Evolutionary conservation across 37 sponge, comb jelly and placozoan species (phyloP).

Genomic region (Bolinopsis microptera): DNA sequence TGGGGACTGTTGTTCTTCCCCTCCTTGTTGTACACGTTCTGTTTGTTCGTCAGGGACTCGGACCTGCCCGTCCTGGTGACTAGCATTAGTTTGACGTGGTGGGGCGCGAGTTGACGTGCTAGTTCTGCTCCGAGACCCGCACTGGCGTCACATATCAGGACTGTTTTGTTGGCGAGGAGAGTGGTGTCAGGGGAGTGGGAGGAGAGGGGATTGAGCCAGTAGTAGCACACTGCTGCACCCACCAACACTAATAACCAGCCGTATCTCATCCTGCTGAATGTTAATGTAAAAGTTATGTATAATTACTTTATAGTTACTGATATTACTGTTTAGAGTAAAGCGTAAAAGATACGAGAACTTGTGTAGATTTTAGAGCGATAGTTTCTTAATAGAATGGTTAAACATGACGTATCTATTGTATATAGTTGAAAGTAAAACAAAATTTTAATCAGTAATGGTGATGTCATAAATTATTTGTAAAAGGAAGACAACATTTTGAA

Average conservation of each 20-base stretch:
- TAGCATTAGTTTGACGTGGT: background rate
- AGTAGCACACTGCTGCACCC: no score
- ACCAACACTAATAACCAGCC: background rate
- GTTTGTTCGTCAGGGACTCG: background rate
- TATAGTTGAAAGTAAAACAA: no score
- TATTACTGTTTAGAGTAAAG: no score
- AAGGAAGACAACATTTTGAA: no score
- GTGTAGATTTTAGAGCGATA: no score
- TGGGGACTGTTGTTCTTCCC: background rate
- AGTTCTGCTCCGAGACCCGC: conserved; percentile 23
- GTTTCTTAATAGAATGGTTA: no score
- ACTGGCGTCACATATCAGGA: background rate
- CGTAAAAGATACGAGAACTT: no score
- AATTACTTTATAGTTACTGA: no score
- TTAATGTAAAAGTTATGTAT: background rate
- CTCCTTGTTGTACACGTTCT: background rate
- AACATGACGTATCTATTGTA: no score
- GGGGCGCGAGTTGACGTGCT: background rate
- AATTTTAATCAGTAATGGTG: no score
- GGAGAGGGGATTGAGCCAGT: no score
- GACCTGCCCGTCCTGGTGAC: background rate
- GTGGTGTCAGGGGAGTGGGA: background rate
- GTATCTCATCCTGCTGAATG: background rate
- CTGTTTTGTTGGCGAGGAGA: background rate
- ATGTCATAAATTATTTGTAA: no score